These are phyloP conservation scores for Criorhina ranunculi DNA, from an alignment of 2,888 invertebrate genomes.

Conservation along the genomic window DNA sequence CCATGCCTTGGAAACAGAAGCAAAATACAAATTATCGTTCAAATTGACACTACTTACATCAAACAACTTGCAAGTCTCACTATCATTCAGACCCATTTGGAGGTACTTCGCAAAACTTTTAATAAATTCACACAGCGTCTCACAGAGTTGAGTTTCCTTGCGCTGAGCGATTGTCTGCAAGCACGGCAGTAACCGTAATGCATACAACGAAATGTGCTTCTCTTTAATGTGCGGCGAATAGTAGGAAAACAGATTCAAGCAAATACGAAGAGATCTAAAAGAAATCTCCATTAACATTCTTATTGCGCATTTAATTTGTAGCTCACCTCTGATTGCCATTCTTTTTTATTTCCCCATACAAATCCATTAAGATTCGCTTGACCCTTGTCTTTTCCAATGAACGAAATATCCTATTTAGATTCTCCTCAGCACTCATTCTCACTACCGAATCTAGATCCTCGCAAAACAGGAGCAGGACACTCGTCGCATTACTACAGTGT, in stretches of 20 bases:
- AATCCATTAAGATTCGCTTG: slow-evolving; percentile 90
- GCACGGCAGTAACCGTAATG: slow-evolving; percentile 90
- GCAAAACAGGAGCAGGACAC: slow-evolving; percentile 89
- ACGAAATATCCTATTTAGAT: slow-evolving; percentile 91
- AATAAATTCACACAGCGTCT: slow-evolving; percentile 83
- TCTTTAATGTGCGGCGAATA: slow-evolving; percentile 91
- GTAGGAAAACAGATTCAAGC: slow-evolving; percentile 91
- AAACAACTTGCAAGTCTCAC: slow-evolving; percentile 82
- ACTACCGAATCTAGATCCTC: slow-evolving; percentile 92
- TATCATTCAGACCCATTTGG: slow-evolving; percentile 83
- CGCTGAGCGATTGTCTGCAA: slow-evolving; percentile 89
- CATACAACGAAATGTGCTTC: slow-evolving; percentile 91
- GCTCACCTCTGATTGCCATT: slow-evolving; percentile 86
- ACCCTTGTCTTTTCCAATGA: slow-evolving; percentile 88
- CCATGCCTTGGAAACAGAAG: background rate
- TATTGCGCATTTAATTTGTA: slow-evolving; percentile 18
- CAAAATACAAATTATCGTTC: too few relatives aligned
- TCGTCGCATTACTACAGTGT: slow-evolving; percentile 89
- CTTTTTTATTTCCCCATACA: slow-evolving; percentile 93
- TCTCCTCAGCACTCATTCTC: slow-evolving; percentile 92
- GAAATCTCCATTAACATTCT: background rate
- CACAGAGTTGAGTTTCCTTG: slow-evolving; percentile 86
- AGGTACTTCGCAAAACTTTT: slow-evolving; percentile 82
- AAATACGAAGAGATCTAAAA: slow-evolving; percentile 89
- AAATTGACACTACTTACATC: slow-evolving; percentile 80